phyloP scores from a whole-genome alignment of 2,797 vertebrate genomes.

The Dallia pectoralis region DNA sequence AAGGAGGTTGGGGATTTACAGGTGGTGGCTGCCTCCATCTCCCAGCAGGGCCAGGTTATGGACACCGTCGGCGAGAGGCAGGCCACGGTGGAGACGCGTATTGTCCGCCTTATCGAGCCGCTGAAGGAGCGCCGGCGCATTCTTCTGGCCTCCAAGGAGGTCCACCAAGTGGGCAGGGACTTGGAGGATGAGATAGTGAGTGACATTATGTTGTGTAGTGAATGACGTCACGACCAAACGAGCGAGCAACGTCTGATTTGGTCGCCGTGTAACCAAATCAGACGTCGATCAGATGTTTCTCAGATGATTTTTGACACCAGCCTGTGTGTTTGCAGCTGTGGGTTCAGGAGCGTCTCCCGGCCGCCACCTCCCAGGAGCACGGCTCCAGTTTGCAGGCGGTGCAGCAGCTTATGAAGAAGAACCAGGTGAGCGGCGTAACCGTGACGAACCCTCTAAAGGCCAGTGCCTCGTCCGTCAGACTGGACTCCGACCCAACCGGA shows the following conservation, averaged over 20 bases:
- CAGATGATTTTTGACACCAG: not conserved
- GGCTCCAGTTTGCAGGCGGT: constrained; percentile 85
- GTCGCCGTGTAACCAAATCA: not conserved
- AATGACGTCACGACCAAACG: not conserved
- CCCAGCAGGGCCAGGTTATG: constrained; percentile 77
- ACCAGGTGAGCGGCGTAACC: constrained; percentile 76
- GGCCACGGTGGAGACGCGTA: constrained; percentile 80
- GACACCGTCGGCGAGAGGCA: constrained; percentile 78
- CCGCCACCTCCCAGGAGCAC: constrained; percentile 83
- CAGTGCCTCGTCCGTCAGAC: not conserved
- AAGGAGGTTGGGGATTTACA: constrained; percentile 87
- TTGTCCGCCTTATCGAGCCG: constrained; percentile 89
- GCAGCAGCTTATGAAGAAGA: constrained; percentile 95
- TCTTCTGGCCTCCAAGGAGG: constrained; percentile 89
- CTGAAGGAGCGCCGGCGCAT: constrained; percentile 88
- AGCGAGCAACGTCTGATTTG: not conserved
- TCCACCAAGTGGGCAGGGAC: constrained; percentile 90
- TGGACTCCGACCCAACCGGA: not conserved
- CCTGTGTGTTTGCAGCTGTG: constrained; percentile 76
- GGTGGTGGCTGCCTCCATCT: constrained; percentile 79
- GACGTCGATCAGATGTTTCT: not conserved
- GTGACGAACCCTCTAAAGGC: not conserved
- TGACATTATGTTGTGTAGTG: constrained; percentile 12
- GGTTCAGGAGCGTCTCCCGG: constrained; percentile 88
- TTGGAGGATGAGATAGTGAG: constrained; percentile 93